Conservation (phyloP, 2,888 invertebrate species). For the Pseudanteris insignis region DNA sequence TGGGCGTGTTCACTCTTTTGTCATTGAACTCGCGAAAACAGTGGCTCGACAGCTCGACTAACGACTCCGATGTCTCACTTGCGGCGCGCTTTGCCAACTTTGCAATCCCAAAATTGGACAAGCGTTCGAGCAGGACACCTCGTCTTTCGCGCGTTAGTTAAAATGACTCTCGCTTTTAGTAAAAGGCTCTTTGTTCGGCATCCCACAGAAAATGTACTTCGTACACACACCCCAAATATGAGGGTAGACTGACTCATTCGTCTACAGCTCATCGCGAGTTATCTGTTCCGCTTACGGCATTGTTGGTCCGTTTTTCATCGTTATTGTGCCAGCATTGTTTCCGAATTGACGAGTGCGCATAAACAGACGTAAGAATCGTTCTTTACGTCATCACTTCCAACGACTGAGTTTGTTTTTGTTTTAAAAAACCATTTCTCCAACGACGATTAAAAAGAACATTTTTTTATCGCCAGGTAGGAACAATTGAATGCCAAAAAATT, state of each 20-base stretch:
- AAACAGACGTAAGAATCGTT: too few relatives aligned
- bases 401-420: neutral
- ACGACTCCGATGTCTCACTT: too few relatives aligned
- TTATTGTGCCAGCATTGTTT: constrained; percentile 19
- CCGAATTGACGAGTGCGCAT: too few relatives aligned
- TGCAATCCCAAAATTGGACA: constrained; percentile 59
- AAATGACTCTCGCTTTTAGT: constrained; percentile 38
- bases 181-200: constrained; percentile 19
- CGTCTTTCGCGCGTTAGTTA: constrained; percentile 18
- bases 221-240: constrained; percentile 12
- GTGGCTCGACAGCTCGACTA: too few relatives aligned
- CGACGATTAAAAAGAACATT: neutral
- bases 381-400: too few relatives aligned
- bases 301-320: constrained; percentile 9
- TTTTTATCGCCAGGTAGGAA: too few relatives aligned
- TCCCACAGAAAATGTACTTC: constrained; percentile 32
- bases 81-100: constrained; percentile 55
- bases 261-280: constrained; percentile 15
- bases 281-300: constrained; percentile 22
- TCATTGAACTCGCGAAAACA: too few relatives aligned
- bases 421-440: neutral
- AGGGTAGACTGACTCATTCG: constrained; percentile 25
- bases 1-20: too few relatives aligned
- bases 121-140: constrained; percentile 35
- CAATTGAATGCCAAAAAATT: too few relatives aligned